Evolutionary conservation across 2,888 invertebrate genomes (phyloP), one percentile per base, ranked within the genome.

Genomic region (Ormyrus labotus): DNA sequence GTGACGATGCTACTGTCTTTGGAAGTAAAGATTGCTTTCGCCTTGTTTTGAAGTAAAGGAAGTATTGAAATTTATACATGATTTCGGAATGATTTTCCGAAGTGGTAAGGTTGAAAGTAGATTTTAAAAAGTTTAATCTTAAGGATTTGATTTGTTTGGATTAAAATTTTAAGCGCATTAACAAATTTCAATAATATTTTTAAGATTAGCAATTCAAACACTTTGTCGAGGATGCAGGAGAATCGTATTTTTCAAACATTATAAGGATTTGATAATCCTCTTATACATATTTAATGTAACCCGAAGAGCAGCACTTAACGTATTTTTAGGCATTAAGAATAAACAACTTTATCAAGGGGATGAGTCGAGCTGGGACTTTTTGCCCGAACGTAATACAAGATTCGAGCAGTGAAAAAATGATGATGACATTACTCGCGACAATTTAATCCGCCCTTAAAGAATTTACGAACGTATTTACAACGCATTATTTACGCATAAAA

Each of bases 401-500:
- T 58, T 72, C 61, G 58, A 72, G 61, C 57, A 69, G 65, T 47
- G 51, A 61, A 55, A 74, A 58, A 65, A 74, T 75, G 74, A 74
- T 75, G 74, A 80, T 75, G 70, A 60, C 80, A 60, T 80, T 71
- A 70, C 8, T 34, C 55, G 48, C 6, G 76, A 77, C 72, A 77
- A 73, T 77, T 76, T 77, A 68, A 77, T 77, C 68, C 63, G 53
- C 7, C 51, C n/a, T 3, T 6, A 55, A 13, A n/a, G 61, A 81
- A 76, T 81, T 81, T 72, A 81, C 72, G 58, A n/a, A 34, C 10
- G 50, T 57, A 76, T 77, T 81, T 73, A 76, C 76, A 68, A 48
- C 47, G 57, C 47, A 34, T 73, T 73, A 75, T 73, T 68, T 73
- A 19, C 63, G 63, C 13, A 48, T 76, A 55, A 72, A 80, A 72